Evolutionary conservation across 2,797 vertebrate species (phyloP).

Genomic region (Smutsia gigantea): DNA sequence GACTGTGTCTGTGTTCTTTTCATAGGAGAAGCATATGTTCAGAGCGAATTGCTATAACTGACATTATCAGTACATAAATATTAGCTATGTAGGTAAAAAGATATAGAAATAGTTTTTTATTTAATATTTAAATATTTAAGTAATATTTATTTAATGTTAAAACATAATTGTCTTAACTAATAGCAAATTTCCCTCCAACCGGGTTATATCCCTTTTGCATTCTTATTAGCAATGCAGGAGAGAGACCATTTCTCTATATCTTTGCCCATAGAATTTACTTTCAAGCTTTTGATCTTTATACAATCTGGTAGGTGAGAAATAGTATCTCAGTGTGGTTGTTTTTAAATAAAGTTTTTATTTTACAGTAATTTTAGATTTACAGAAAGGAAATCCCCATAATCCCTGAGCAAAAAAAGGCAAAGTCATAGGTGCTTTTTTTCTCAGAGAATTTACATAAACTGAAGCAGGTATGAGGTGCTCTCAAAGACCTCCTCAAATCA

Average conservation of each 20-base stretch:
- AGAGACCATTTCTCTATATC: not conserved
- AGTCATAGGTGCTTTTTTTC: slow-evolving; percentile 65
- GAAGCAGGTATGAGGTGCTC: slow-evolving; percentile 20
- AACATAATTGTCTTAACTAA: not conserved
- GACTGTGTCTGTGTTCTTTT: not conserved
- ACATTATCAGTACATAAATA: not conserved
- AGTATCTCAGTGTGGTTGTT: not conserved
- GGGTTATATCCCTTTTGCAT: not conserved
- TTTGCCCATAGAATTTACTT: not conserved
- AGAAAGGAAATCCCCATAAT: slow-evolving; percentile 71
- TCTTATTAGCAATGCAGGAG: not conserved
- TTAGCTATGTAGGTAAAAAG: not conserved
- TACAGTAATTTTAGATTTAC: not conserved
- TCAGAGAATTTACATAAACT: slow-evolving; percentile 34
- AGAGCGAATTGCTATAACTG: not conserved
- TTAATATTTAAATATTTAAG: too few species aligned
- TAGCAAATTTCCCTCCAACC: not conserved
- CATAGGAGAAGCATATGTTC: not conserved
- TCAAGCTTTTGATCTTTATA: not conserved
- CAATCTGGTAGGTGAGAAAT: not conserved
- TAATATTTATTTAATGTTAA: too few species aligned
- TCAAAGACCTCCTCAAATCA: slow-evolving; percentile 12
- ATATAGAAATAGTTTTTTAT: too few species aligned
- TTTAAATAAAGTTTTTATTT: not conserved
- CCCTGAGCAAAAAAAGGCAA: slow-evolving; percentile 65